These are phyloP conservation scores for Henicopernis longicauda DNA, from an alignment of 2,113 vertebrate genomes.

Conservation along the genomic window DNA sequence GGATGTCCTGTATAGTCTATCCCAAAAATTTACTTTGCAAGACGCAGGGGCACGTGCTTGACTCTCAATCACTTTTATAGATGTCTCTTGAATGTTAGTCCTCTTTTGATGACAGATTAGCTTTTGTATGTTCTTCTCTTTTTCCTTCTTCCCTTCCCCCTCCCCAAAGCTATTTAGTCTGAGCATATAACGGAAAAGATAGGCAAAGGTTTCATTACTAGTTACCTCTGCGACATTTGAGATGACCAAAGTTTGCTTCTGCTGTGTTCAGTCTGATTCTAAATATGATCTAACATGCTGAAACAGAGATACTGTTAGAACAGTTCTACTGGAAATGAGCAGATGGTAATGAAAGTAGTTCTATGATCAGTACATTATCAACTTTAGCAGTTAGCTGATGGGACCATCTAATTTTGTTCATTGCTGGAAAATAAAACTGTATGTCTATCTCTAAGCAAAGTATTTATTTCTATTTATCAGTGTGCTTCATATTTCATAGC, in stretches of 20 bases:
- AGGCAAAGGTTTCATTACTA: neutral
- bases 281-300: neutral
- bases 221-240: neutral
- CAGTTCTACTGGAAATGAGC: neutral
- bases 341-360: neutral
- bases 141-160: neutral
- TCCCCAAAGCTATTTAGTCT: neutral
- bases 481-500: neutral
- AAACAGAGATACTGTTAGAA: neutral
- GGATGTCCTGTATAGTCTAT: accelerated
- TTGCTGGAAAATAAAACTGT: neutral
- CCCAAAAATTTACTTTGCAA: neutral
- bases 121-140: neutral
- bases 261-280: neutral
- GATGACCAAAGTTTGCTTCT: neutral
- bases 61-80: neutral
- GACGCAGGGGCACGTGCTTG: neutral
- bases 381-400: neutral
- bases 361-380: neutral
- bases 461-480: neutral
- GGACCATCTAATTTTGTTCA: neutral
- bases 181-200: neutral
- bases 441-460: neutral
- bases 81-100: neutral
- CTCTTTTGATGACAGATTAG: neutral